Evolutionary conservation across 2,888 invertebrate species (phyloP), one percentile per base, ranked within the genome.

Genomic region (Patella ulyssiponensis): DNA sequence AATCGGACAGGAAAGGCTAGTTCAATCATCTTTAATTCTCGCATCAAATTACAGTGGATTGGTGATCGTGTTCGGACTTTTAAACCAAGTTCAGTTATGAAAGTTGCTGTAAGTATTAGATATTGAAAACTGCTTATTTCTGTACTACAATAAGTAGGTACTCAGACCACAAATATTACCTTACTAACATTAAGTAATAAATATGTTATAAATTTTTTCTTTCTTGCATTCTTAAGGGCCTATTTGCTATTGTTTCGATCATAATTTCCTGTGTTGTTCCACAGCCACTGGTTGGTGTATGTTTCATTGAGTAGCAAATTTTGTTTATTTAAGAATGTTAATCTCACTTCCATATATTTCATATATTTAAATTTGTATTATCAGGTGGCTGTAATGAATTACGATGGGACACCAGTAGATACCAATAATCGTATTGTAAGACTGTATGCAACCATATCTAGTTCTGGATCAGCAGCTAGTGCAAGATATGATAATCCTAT

Each of bases 1-100:
- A 90, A 91, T 69, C 85, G 91, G 71, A 87, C 86, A 5, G 98
- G 98, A 0, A 96, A 95, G 93, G 95, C 97, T 17, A 95, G 95
- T 79, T 96, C 97, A 0, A 93, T 97, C 84, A 95, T 98, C 74
- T 97, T 95, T 90, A 97, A 97, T 92, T 96, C 97, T 0, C 96
- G 96, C 11, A 93, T 97, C 11, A 94, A 94, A 76, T 94, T 98
- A 1, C 94, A 94, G 58, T 97, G 98, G 92, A 93, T 98, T 2
- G 98, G 98, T 0, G 97, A 96, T 54, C 94, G 95, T 0, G 96
- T 98, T 11, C 97, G 98, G 92, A 95, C 98, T 20, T 98, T 98
- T 92, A 98, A 98, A 91, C 98, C 98, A 0, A 94, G 96, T 12
- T 97, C 98, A 96, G 96, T 97, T 0, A 95, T 97, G 87, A 95